These are phyloP conservation scores for Agrochola circellaris DNA, from an alignment of 2,888 invertebrate species.

Conservation along the genomic window DNA sequence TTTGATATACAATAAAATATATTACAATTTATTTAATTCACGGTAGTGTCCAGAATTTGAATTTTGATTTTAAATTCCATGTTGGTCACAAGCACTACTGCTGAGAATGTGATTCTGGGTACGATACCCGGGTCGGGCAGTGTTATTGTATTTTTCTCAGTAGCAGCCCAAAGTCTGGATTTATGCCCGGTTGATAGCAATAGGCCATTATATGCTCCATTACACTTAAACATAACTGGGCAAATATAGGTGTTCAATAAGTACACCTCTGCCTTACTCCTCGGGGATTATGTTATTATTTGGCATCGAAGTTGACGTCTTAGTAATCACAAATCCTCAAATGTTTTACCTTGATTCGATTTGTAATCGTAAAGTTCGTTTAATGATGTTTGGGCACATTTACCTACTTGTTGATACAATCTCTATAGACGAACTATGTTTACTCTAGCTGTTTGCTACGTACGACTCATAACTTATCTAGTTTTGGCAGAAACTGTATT, in stretches of 20 bases:
- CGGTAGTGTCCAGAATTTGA: no score
- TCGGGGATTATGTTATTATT: not conserved
- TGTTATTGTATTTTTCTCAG: no score
- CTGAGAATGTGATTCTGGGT: no score
- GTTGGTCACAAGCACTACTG: no score
- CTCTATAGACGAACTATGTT: not conserved
- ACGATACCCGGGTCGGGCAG: no score
- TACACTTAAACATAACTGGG: no score
- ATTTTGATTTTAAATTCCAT: no score
- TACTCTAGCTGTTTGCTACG: not conserved
- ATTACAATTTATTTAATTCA: no score
- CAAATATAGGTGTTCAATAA: no score
- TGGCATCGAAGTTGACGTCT: not conserved
- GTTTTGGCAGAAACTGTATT: conserved; percentile 21
- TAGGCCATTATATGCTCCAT: not conserved
- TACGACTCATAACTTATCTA: conserved; percentile 13
- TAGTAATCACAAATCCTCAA: not conserved
- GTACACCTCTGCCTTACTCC: not conserved
- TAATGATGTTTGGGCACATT: not conserved
- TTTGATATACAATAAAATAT: no score
- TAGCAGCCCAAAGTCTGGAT: not conserved
- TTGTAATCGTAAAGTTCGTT: not conserved
- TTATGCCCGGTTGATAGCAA: not conserved
- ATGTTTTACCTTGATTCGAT: not conserved
- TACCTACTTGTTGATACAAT: conserved; percentile 7